A percentile compares a stretch with the other conserved stretches of the same genome.
phyloP scores from a whole-genome alignment of 2,113 vertebrate genomes.

The Panthera uncia region DNA sequence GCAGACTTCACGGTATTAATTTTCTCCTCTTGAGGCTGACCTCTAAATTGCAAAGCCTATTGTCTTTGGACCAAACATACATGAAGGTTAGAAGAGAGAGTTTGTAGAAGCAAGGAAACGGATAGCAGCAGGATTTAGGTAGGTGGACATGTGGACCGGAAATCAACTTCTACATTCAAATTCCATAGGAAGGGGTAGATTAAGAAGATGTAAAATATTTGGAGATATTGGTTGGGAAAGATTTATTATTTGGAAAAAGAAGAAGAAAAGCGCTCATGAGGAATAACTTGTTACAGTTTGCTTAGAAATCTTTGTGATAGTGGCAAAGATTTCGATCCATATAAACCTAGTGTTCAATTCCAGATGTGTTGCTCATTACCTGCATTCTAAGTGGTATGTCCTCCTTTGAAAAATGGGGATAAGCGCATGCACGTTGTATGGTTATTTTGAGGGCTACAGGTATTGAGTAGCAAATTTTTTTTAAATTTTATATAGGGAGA shows the following conservation, averaged over 20 bases:
- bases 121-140: not conserved
- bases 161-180: not conserved
- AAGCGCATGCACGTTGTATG: not conserved
- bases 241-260: not conserved
- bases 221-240: not conserved
- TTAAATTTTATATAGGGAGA: no score
- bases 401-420: not conserved
- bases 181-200: not conserved
- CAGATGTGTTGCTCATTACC: not conserved
- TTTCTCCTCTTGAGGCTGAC: not conserved
- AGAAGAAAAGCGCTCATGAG: not conserved
- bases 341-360: not conserved
- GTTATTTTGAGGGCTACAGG: not conserved
- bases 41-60: slow-evolving; percentile 27
- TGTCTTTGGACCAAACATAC: not conserved
- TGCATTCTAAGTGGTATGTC: not conserved
- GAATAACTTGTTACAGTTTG: not conserved
- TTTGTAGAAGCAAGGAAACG: not conserved
- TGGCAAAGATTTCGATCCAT: not conserved
- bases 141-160: not conserved
- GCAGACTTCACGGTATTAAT: slow-evolving; percentile 4
- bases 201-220: not conserved
- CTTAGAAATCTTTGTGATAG: not conserved
- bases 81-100: not conserved
- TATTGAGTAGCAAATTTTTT: not conserved